A percentile compares a stretch with the other conserved stretches of the same genome.
Conservation (phyloP, 2,888 invertebrate species). For the Drosophila neonasuta region DNA sequence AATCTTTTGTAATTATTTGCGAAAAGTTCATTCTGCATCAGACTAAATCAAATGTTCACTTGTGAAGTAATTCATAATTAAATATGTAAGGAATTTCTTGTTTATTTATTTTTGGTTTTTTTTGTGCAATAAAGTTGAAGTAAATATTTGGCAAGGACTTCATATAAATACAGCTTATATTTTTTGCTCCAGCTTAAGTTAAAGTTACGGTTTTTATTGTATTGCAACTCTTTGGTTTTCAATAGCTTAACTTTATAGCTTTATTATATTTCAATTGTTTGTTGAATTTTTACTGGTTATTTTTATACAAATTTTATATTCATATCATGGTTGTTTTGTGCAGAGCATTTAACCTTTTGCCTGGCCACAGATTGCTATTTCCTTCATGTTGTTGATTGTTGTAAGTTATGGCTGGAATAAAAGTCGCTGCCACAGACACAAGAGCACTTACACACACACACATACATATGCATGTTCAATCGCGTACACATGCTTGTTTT, state of each 20-base stretch:
- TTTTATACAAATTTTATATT: conserved; percentile 16
- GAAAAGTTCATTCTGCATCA: too few species aligned
- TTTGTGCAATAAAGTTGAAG: too few species aligned
- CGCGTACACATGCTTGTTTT: conserved; percentile 16
- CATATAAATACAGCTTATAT: too few species aligned
- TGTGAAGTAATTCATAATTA: too few species aligned
- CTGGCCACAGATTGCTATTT: conserved; percentile 39
- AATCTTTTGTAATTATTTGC: too few species aligned
- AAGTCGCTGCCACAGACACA: conserved; percentile 54
- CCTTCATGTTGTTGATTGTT: conserved; percentile 49
- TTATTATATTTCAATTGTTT: conserved; percentile 16
- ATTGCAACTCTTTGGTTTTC: not conserved
- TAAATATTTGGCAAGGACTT: too few species aligned
- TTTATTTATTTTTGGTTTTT: too few species aligned
- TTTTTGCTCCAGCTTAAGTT: not conserved
- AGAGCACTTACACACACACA: not conserved
- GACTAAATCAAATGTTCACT: too few species aligned
- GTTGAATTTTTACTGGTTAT: not conserved
- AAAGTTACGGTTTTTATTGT: not conserved
- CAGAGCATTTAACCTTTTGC: conserved; percentile 47
- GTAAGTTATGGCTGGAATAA: conserved; percentile 72
- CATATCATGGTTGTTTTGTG: not conserved
- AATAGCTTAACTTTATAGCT: not conserved
- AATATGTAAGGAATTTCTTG: too few species aligned
- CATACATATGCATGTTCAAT: conserved; percentile 5